Evolutionary conservation across 2,888 invertebrate genomes (phyloP).

Genomic region (Cephus nigrinus): DNA sequence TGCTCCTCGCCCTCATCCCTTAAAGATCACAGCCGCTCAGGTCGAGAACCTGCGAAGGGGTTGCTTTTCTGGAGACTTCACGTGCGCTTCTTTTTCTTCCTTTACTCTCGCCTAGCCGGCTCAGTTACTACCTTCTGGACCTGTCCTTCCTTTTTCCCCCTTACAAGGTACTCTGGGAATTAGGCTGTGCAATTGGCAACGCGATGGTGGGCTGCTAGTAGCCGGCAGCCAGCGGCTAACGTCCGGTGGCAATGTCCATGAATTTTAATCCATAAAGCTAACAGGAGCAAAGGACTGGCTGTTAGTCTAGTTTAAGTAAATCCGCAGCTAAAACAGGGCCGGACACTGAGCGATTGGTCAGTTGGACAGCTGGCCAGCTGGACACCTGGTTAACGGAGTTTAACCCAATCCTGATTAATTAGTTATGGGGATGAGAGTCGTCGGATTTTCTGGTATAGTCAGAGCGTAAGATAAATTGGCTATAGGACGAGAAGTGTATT

Average conservation of each 20-base stretch:
- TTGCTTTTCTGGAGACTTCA: no score
- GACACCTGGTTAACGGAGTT: conserved; percentile 50
- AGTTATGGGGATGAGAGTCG: not conserved
- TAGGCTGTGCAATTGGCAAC: no score
- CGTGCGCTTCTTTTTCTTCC: not conserved
- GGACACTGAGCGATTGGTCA: conserved; percentile 59
- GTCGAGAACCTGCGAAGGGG: no score
- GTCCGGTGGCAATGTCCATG: no score
- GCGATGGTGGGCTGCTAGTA: no score
- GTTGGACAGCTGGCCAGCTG: conserved; percentile 42
- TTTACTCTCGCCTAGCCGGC: conserved; percentile 7
- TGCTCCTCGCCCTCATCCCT: conserved; percentile 36
- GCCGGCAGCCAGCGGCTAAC: no score
- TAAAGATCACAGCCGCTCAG: conserved; percentile 43
- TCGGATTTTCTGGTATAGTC: not conserved
- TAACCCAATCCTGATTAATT: conserved; percentile 31
- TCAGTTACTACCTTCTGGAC: conserved; percentile 7
- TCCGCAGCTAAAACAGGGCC: conserved; percentile 57
- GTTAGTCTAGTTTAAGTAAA: conserved; percentile 29
- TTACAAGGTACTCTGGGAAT: no score
- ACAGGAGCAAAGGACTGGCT: conserved; percentile 43
- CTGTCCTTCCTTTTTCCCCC: not conserved
- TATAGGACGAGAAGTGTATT: not conserved
- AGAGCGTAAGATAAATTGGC: not conserved
- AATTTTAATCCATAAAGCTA: conserved; percentile 45